Conservation (phyloP, 2,888 invertebrate genomes). For the Quadroppia sp. region DNA sequence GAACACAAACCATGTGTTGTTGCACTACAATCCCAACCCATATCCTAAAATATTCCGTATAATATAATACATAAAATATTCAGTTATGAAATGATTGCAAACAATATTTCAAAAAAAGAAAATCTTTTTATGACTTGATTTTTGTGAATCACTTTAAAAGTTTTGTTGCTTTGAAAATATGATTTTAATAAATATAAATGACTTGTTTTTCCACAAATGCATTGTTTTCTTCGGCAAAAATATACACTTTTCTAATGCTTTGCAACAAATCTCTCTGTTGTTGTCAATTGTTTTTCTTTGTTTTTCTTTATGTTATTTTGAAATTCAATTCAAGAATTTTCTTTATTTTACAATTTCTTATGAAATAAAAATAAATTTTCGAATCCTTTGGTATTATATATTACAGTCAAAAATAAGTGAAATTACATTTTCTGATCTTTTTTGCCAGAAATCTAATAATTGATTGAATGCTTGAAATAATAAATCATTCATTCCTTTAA, state of each 20-base stretch:
- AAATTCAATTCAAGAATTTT: not conserved
- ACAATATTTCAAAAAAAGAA: not conserved
- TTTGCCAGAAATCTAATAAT: not conserved
- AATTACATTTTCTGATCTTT: not conserved
- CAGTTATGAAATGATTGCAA: not conserved
- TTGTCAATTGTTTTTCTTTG: not conserved
- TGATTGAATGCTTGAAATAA: conserved; percentile 17
- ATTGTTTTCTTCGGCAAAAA: not conserved
- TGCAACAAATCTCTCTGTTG: not conserved
- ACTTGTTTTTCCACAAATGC: not conserved
- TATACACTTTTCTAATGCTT: not conserved
- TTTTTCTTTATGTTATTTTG: not conserved
- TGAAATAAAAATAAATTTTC: not conserved
- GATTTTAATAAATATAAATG: not conserved
- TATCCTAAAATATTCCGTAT: not conserved
- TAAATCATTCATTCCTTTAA: conserved; percentile 5
- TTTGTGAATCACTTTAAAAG: not conserved
- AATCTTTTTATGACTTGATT: not conserved
- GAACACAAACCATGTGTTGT: not conserved
- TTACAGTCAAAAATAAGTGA: not conserved
- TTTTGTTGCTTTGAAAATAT: not conserved
- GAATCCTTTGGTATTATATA: not conserved
- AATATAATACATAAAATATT: no score
- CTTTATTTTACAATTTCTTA: not conserved
- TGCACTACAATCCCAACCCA: conserved; percentile 13